Percentiles rank a stretch among this genome's conserved stretches.
phyloP scores from a whole-genome alignment of 53 echinoderm and acorn worm genomes.

The Echinometra lucunter region DNA sequence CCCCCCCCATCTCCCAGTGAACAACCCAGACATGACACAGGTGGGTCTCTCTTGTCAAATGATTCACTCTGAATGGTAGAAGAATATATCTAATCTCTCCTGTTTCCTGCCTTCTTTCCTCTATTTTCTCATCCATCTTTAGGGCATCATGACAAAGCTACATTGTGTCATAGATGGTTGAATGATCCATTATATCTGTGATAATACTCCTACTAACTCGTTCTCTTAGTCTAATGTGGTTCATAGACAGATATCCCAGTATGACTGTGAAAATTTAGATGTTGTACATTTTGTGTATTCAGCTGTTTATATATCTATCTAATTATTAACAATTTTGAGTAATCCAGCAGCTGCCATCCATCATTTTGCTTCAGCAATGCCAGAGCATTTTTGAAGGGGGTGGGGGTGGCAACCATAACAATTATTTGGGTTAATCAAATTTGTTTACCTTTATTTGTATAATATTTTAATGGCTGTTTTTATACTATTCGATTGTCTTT shows the following conservation, averaged over 20 bases:
- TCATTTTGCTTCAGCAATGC: neutral
- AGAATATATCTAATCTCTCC: slow-evolving; percentile 44
- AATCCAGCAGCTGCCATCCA: neutral
- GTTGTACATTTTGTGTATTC: too few species aligned
- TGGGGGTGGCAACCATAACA: too few species aligned
- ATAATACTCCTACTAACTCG: neutral
- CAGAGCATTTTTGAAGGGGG: too few species aligned
- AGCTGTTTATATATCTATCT: neutral
- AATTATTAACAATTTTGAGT: neutral
- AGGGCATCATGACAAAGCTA: slow-evolving; percentile 12
- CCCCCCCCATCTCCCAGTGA: slow-evolving; percentile 13
- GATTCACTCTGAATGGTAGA: slow-evolving; percentile 34
- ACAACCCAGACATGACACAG: slow-evolving; percentile 49
- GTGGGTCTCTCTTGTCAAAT: slow-evolving; percentile 41
- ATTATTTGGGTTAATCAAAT: too few species aligned
- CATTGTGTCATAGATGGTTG: neutral
- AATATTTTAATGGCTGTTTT: too few species aligned
- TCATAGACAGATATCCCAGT: neutral
- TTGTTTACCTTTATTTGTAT: too few species aligned
- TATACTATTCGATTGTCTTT: too few species aligned
- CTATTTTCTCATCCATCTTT: neutral
- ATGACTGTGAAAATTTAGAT: neutral
- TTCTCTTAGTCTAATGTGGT: neutral
- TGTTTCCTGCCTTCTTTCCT: slow-evolving; percentile 32
- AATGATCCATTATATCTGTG: neutral